Conservation (phyloP, 2,797 vertebrate species). For the Helicolenus hilgendorfi region DNA sequence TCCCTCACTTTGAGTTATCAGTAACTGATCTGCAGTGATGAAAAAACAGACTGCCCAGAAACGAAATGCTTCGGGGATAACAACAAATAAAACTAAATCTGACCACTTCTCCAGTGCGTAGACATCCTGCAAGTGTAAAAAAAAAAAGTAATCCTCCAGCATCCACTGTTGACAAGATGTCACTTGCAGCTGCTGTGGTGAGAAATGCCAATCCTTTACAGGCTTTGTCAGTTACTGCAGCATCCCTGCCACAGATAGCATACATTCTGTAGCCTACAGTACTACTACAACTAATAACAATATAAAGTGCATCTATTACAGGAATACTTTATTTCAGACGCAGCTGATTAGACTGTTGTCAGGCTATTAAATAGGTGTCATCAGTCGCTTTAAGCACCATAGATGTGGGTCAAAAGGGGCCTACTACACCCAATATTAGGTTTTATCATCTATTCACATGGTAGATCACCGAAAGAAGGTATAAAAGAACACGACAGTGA, state of each 20-base stretch:
- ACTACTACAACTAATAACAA: neutral
- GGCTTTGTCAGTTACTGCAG: conserved; percentile 6
- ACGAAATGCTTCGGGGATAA: neutral
- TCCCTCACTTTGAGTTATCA: neutral
- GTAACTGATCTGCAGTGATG: neutral
- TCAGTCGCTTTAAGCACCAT: neutral
- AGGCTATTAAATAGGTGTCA: neutral
- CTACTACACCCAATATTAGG: too few species aligned
- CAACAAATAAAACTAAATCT: neutral
- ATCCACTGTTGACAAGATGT: neutral
- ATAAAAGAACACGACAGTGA: neutral
- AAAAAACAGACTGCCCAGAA: neutral
- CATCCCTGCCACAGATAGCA: neutral
- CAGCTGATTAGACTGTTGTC: too few species aligned
- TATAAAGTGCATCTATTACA: neutral
- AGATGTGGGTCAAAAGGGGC: neutral
- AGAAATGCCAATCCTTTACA: neutral
- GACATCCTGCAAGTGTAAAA: neutral
- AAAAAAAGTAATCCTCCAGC: conserved; percentile 4
- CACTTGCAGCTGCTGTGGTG: neutral
- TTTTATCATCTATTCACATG: neutral
- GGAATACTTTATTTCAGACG: neutral
- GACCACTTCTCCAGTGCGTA: neutral
- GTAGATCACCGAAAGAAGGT: neutral
- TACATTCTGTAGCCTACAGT: neutral